Base-by-base conservation (phyloP, 2,888 invertebrate species). In the Darwinula stevensoni region DNA sequence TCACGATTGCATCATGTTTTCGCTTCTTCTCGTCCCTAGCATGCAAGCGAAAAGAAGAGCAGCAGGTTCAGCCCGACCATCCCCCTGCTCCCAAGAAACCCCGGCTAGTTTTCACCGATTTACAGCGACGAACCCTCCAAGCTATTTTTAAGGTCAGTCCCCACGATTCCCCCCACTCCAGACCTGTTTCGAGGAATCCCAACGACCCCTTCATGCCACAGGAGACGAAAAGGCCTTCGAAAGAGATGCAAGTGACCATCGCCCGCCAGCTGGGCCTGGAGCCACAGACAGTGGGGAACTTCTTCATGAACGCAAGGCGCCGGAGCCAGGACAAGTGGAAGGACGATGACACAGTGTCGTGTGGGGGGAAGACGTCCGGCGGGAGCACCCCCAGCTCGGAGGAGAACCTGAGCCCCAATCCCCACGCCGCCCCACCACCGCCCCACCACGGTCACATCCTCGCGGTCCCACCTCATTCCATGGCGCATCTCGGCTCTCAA, bases 221-320 rank as follows among this genome's bases (percentile, higher is more conserved):
- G 80, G 94, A 94, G 65, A 94, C 94, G 37, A 94, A 94, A 56
- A 65, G 94, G 56, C 94, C 94, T 43, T 88, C 86, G 42, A 94
- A 94, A 59, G 94, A 94, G 59, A 94, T 94, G 91, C 94, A 94
- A 61, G 86, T 91, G 46, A 91, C 91, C 45, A 94, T 94, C 58
- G 91, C 91, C 16, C 64, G 91, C 42, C 91, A 94, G 52, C 59
- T 94, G 44, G 88, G 91, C 38, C 61, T 94, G 41, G 88, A 91
- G 51, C 86, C 91, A 33, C 86, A 86, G 33, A 94, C 94, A 9
- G 91, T 94, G 36, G 91, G 94, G 31, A 97, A 97, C 54, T 97
- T 97, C 63, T 97, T 99, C 60, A 97, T 99, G 97, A 97, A 97
- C 55, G 97, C 97, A n/a, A 63, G 94, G 36, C 65, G 97, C 43